A percentile compares a stretch with the other conserved stretches of the same genome.
Evolutionary conservation across 2,888 invertebrate species (phyloP).

Genomic region (Aproaerema taeniolella): DNA sequence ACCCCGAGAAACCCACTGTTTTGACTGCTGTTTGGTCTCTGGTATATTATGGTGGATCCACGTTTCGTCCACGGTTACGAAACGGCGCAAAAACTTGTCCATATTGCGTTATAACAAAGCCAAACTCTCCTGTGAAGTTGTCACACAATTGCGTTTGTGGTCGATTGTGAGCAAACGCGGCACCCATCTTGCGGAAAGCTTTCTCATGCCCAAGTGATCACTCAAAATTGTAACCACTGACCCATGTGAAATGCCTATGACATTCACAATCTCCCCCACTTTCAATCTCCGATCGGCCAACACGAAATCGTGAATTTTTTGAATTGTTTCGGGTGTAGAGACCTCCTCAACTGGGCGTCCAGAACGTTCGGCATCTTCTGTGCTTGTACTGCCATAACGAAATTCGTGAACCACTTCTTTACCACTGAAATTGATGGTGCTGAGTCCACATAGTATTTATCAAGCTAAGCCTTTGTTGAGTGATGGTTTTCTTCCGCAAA

Average conservation of each 20-base stretch:
- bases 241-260: conserved; percentile 15
- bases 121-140: no score
- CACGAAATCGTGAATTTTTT: conserved; percentile 24
- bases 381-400: conserved; percentile 21
- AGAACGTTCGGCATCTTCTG: conserved; percentile 16
- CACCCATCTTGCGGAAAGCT: no score
- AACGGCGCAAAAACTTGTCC: no score
- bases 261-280: conserved; percentile 21
- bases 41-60: no score
- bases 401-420: conserved; percentile 22
- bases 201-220: no score
- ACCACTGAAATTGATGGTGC: conserved; percentile 14
- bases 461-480: conserved; percentile 16
- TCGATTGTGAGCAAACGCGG: no score
- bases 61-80: no score
- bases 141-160: no score
- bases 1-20: no score
- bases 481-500: conserved; percentile 18
- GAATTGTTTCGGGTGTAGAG: conserved; percentile 20
- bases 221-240: no score
- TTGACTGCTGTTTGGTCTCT: no score
- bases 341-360: conserved; percentile 24
- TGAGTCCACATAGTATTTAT: conserved; percentile 19
- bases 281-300: conserved; percentile 19
- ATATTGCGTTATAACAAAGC: no score